phyloP scores from a whole-genome alignment of 1,140 invertebrate genomes.

The Polypedilum pembai region DNA sequence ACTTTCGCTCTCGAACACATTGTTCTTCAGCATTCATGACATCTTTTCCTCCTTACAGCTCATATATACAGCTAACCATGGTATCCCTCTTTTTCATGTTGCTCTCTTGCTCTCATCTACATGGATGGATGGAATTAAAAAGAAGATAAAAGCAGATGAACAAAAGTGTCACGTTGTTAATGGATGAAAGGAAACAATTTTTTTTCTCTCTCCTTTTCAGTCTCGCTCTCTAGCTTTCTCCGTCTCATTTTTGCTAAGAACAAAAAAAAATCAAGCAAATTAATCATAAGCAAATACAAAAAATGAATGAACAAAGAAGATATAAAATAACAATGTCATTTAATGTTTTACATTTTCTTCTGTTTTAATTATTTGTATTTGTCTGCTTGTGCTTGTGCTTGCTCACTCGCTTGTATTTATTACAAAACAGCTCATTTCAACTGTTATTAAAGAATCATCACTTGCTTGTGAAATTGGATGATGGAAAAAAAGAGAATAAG shows the following conservation, averaged over 20 bases:
- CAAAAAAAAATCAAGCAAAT: background rate
- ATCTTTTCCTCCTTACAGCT: background rate
- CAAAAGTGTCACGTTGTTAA: slow-evolving; percentile 12
- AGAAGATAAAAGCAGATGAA: background rate
- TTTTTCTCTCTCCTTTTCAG: background rate
- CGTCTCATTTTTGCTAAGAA: background rate
- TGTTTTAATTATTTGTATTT: background rate
- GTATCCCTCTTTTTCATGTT: background rate
- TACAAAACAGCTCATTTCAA: background rate
- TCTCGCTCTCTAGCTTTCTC: too few relatives aligned
- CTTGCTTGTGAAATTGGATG: background rate
- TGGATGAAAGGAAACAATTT: slow-evolving; percentile 11
- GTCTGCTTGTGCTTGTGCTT: slow-evolving; percentile 16
- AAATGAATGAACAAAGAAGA: background rate
- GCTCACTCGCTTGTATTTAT: background rate
- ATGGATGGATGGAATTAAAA: background rate
- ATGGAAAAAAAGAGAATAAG: background rate
- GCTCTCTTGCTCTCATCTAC: background rate
- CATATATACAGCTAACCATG: background rate
- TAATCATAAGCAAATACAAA: background rate
- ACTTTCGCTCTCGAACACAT: slow-evolving; percentile 9
- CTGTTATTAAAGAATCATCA: slow-evolving; percentile 7
- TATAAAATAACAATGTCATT: slow-evolving; percentile 13
- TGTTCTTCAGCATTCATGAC: background rate
- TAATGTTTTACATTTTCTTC: slow-evolving; percentile 2